Percentiles rank a stretch among this genome's conserved stretches.
Evolutionary conservation across 2,797 vertebrate species (phyloP).

Genomic region (Sebastiscus tertius): DNA sequence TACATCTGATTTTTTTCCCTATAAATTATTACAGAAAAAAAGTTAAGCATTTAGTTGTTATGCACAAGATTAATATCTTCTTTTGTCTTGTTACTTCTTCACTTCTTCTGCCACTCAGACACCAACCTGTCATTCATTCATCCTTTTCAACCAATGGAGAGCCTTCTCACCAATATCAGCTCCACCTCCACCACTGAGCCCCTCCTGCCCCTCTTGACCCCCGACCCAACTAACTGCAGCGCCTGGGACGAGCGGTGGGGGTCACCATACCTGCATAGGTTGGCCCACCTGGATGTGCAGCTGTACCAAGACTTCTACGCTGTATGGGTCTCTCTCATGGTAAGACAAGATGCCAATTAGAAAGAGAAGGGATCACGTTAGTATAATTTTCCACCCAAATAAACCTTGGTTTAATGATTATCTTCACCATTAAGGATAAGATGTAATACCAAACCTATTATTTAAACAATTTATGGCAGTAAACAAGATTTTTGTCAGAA

Average conservation of each 20-base stretch:
- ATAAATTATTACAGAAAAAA: neutral
- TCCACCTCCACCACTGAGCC: neutral
- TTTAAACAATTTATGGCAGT: neutral
- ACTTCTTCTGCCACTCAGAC: neutral
- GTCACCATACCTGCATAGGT: slow-evolving; percentile 78
- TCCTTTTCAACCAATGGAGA: slow-evolving; percentile 53
- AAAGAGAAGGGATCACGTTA: neutral
- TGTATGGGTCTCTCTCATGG: slow-evolving; percentile 89
- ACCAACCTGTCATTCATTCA: neutral
- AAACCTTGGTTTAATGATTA: neutral
- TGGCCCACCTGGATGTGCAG: slow-evolving; percentile 84
- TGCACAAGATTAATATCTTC: neutral
- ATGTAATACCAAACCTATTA: neutral
- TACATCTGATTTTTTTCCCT: no score
- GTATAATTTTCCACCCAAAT: neutral
- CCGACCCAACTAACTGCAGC: slow-evolving; percentile 63
- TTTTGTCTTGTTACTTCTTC: neutral
- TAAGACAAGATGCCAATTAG: slow-evolving; percentile 21
- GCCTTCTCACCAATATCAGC: slow-evolving; percentile 38
- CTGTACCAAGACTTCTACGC: slow-evolving; percentile 85
- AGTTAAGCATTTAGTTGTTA: neutral
- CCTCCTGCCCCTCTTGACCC: neutral
- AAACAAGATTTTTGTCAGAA: neutral
- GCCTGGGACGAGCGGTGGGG: slow-evolving; percentile 60
- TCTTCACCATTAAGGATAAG: neutral